A percentile compares a stretch with the other conserved stretches of the same genome.
phyloP scores from a whole-genome alignment of 2,113 vertebrate genomes.

The Esox niger region DNA sequence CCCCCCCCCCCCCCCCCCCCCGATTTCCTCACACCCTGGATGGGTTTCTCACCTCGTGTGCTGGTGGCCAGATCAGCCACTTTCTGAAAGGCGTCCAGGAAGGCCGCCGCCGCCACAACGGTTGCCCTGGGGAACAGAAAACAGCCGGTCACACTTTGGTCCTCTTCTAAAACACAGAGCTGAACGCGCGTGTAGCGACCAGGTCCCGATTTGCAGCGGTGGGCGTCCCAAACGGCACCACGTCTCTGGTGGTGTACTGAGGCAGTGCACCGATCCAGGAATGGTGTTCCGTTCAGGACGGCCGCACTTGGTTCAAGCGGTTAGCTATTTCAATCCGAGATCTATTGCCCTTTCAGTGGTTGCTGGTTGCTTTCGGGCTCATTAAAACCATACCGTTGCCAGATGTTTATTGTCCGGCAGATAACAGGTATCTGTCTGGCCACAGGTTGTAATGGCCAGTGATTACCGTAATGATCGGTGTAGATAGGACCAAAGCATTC shows the following conservation, averaged over 20 bases:
- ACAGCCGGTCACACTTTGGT: neutral
- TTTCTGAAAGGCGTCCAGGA: constrained; percentile 83
- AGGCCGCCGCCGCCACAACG: constrained; percentile 71
- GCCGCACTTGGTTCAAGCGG: neutral
- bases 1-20: neutral
- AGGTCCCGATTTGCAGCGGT: neutral
- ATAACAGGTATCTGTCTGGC: neutral
- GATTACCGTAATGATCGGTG: neutral
- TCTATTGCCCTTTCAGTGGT: neutral
- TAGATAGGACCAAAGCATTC: neutral
- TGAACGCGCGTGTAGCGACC: neutral
- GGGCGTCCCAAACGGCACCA: too few species aligned
- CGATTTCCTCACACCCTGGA: neutral
- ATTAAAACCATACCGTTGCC: neutral
- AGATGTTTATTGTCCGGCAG: neutral
- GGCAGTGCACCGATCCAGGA: too few species aligned
- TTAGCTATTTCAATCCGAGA: neutral
- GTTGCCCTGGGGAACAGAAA: constrained; percentile 64
- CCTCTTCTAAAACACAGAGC: neutral
- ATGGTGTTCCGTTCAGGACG: neutral
- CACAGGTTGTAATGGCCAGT: neutral
- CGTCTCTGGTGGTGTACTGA: too few species aligned
- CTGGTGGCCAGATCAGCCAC: constrained; percentile 81
- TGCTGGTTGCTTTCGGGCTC: neutral
- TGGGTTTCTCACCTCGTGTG: constrained; percentile 73